Base-by-base conservation (phyloP, 2,888 invertebrate genomes). In the Tolmerus cingulatus region DNA sequence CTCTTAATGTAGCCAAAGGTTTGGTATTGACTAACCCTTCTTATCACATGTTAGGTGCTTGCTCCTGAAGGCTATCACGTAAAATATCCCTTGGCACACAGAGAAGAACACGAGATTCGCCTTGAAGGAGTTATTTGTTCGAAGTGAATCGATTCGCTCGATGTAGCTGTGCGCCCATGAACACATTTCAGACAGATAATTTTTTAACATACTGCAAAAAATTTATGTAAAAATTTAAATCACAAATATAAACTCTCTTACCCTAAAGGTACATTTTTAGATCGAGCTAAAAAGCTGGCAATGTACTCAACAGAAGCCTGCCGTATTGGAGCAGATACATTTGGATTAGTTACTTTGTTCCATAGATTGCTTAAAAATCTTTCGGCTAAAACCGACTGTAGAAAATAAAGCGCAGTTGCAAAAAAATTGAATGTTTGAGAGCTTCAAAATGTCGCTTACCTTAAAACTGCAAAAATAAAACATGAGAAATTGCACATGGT, bases 1-100 rank as follows among this genome's bases (percentile, higher is more conserved):
- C 34, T 16, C 16, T 12, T 46, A 46, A 46, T 16, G 4, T 57
- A n/a, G 12, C 2, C 1, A 5, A 37, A n/a, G 0, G 40, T 37
- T 40, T 85, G 27, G 19, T 12, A 14, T 0, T 1, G 16, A 27
- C 94, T 94, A 92, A 97, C 98, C 96, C 93, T 96, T 96, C 91
- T 95, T 95, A 90, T 94, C 95, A 87, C 94, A 94, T 74, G 97
- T 95, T 89, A 99, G 93, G 91, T 98, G 96, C 90, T 95, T 96
- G 91, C 97, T 96, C 88, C 98, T 95, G 91, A 98, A 98, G 0
- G 97, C 96, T 88, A 99, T 95, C 19, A 98, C 94, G 92, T 99
- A 98, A 93, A 99, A 98, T 76, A 98, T 93, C 0, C 97, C 96
- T 92, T 99, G 98, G 90, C 98, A 98, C 4, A 98, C 95, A 1